A percentile compares a stretch with the other conserved stretches of the same genome.
Conservation (phyloP, 2,113 vertebrate species). For the Mormoops blainvillei region DNA sequence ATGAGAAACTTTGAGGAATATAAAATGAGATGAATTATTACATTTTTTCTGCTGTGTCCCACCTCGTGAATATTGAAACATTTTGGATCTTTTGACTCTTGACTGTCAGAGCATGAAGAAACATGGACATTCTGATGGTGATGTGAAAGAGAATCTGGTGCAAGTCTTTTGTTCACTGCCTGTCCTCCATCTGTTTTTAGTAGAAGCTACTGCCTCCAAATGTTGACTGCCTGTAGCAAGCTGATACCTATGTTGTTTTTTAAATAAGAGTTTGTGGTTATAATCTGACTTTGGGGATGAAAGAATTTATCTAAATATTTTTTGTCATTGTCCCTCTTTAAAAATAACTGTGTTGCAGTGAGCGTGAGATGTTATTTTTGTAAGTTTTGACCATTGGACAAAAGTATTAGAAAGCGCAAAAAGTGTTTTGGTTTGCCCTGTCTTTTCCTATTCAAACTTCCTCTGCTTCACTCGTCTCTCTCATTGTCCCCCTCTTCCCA, state of each 20-base stretch:
- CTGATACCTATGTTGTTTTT: not conserved
- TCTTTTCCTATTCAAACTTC: not conserved
- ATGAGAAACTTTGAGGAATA: constrained; percentile 44
- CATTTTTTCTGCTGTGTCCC: constrained; percentile 44
- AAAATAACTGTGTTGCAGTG: constrained; percentile 5
- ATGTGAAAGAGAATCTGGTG: constrained; percentile 74
- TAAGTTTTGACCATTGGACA: not conserved
- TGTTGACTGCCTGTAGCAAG: constrained; percentile 80
- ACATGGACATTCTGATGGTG: constrained; percentile 74
- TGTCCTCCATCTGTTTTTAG: constrained; percentile 76
- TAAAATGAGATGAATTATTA: constrained; percentile 45
- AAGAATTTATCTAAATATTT: constrained; percentile 10
- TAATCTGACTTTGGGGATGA: not conserved
- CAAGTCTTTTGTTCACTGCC: constrained; percentile 75
- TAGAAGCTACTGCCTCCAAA: constrained; percentile 75
- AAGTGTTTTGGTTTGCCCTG: not conserved
- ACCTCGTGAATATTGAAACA: constrained; percentile 61
- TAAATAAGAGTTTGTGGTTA: not conserved
- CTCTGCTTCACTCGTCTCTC: not conserved
- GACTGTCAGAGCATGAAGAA: constrained; percentile 83
- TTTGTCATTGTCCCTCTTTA: not conserved
- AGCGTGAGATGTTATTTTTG: not conserved
- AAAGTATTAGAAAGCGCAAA: constrained; percentile 3
- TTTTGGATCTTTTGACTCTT: constrained; percentile 75
- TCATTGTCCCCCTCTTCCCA: not conserved